Evolutionary conservation across 2,888 invertebrate species (phyloP), one percentile per base, ranked within the genome.

Genomic region (Malachius bipustulatus): DNA sequence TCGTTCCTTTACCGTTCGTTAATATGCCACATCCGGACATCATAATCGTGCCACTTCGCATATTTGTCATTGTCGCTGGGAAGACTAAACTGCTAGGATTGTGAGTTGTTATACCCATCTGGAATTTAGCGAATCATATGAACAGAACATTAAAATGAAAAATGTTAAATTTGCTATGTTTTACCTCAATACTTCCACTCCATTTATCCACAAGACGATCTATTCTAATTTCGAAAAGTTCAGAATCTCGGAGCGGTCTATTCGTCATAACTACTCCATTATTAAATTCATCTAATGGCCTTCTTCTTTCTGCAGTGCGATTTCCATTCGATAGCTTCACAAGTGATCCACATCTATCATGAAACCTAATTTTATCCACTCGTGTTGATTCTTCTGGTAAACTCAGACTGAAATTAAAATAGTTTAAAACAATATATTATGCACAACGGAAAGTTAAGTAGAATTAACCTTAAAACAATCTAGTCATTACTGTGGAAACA

Each of bases 21-120:
- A 94, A 68, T 48, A 96, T 90, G 36, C 93, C 94, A 65, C 89
- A 89, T 0, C 94, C 94, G 11, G 93, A 93, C 93, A 96, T 93
- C 84, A 89, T 89, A 16, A 87, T 84, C 1, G 88, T 89, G 4
- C 91, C 80, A 14, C 81, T 77, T 37, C 90, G 76, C 84, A 94
- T 85, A 59, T 94, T 94, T 0, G 94, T 94, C 91, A 96, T 93
- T 2, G 94, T 96, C 1, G 93, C 89, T 2, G 94, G 96, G 60
- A 93, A 93, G 40, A 90, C 81, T 38, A 94, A 69, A 0, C 77
- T 77, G 1, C 79, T 76, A 2, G 96, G 94, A 63, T 90, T 88
- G 56, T 94, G 93, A 8, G 88, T 84, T 0, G 93, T 93, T 4
- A 96, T 82, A 19, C 91, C 93, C 46, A 91, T 88, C 71, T 79